Evolutionary conservation across 2,888 invertebrate species (phyloP), one percentile per base, ranked within the genome.

Genomic region (Hypomecis atomaria): DNA sequence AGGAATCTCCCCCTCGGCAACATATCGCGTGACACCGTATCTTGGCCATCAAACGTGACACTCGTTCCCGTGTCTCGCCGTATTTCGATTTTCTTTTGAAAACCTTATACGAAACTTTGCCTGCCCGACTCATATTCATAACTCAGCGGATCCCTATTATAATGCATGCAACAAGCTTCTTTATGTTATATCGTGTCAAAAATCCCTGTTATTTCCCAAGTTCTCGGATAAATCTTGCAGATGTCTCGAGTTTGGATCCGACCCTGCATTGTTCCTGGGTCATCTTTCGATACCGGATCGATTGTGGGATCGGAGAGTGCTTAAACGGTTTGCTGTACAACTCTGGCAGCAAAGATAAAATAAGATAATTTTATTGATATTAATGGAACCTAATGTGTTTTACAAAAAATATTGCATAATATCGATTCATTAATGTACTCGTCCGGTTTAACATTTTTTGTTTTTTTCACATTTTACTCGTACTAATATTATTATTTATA

Each of bases 41-140:
- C 62, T 59, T 8, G 10, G 23, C 53, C 45, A 63, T 59, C 64
- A 59, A 40, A 55, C 59, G 59, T 49, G 56, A 45, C 53, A 53
- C 54, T 37, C 49, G 42, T 64, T 64, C 50, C 52, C 59, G 50
- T 42, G 55, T 59, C 59, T 36, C 55, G 40, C 44, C 11, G 10
- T 63, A 59, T 64, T 55, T 11, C 37, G 55, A 49, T 59, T 54
- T 58, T 49, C 63, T 59, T 59, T 59, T 59, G 55, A 56, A 40
- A 52, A 44, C 55, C 44, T 42, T 59, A 43, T 9, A 37, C 42
- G 34, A 42, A 63, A 54, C 38, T 59, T 54, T 49, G 11, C 43
- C 44, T 34, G 8, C 34, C 42, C n/a, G 33, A 23, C 45, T 57
- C 54, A 59, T 59, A 63, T 59, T 53, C 59, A 59, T 59, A 59